phyloP scores from a whole-genome alignment of 2,797 vertebrate genomes.

The Aplochiton taeniatus region DNA sequence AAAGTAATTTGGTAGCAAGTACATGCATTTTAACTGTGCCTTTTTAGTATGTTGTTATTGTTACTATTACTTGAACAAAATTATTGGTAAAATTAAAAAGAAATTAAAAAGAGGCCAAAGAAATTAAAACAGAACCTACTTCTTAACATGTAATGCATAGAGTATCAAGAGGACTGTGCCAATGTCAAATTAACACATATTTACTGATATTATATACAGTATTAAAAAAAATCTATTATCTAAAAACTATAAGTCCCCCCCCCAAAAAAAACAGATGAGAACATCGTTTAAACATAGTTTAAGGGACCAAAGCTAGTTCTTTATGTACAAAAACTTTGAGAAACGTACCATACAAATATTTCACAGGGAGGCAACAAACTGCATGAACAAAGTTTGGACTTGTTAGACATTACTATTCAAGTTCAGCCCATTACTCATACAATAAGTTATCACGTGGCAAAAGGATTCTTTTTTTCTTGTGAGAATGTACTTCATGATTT shows the following conservation, averaged over 20 bases:
- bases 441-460: no score
- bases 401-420: no score
- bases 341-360: no score
- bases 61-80: constrained; percentile 33
- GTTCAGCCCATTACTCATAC: no score
- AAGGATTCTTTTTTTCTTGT: no score
- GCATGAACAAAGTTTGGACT: no score
- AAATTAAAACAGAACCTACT: background rate
- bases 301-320: no score
- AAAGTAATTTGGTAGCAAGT: constrained; percentile 18
- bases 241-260: constrained; percentile 52
- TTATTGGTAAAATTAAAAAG: constrained; percentile 31
- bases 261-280: constrained; percentile 44
- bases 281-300: background rate
- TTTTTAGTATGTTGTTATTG: constrained; percentile 52
- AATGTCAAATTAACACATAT: constrained; percentile 42
- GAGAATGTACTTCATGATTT: background rate
- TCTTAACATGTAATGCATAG: constrained; percentile 23
- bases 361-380: no score
- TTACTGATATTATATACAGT: constrained; percentile 71
- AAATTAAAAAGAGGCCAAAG: constrained; percentile 8
- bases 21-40: constrained; percentile 19
- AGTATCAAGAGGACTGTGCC: constrained; percentile 26
- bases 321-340: no score
- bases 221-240: constrained; percentile 37